Conservation (phyloP, 2,797 vertebrate species). For the Takifugu rubripes region DNA sequence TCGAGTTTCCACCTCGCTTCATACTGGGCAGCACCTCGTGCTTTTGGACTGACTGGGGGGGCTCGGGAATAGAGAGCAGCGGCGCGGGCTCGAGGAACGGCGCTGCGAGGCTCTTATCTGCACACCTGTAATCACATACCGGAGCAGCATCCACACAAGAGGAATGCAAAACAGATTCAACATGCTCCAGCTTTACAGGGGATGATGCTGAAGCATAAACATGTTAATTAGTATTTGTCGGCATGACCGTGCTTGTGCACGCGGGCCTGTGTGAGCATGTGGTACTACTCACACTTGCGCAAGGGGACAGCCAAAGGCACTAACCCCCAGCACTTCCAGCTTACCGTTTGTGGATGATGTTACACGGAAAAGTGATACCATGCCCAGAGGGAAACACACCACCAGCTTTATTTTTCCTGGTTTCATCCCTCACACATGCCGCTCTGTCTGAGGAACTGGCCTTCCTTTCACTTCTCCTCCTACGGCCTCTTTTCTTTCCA, state of each 20-base stretch:
- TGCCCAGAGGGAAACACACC: constrained; percentile 41
- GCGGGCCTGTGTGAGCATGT: constrained; percentile 5
- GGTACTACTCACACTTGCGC: constrained; percentile 2
- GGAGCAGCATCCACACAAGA: no score
- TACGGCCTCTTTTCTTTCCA: constrained; percentile 16
- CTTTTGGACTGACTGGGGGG: constrained; percentile 21
- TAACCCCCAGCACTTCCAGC: constrained; percentile 15
- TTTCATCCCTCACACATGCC: constrained; percentile 12
- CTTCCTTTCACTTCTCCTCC: constrained; percentile 36
- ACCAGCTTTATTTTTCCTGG: constrained; percentile 39
- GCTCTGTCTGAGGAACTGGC: constrained; percentile 5
- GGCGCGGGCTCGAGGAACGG: constrained; percentile 21
- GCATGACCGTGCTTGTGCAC: constrained; percentile 10
- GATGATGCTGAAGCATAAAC: constrained; percentile 20
- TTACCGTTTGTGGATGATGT: constrained; percentile 23
- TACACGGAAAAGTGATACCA: constrained; percentile 43
- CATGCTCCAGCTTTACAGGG: constrained; percentile 12
- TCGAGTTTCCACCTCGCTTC: constrained; percentile 30
- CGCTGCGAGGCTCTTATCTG: constrained; percentile 24
- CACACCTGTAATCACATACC: constrained; percentile 68
- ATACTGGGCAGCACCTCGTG: constrained; percentile 36
- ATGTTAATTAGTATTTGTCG: constrained; percentile 15
- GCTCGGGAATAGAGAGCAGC: constrained; percentile 34
- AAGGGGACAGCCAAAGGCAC: constrained; percentile 14
- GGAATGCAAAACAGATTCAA: constrained; percentile 19